These are phyloP conservation scores for Mastomys coucha DNA, from an alignment of 2,113 vertebrate genomes.

Conservation along the genomic window DNA sequence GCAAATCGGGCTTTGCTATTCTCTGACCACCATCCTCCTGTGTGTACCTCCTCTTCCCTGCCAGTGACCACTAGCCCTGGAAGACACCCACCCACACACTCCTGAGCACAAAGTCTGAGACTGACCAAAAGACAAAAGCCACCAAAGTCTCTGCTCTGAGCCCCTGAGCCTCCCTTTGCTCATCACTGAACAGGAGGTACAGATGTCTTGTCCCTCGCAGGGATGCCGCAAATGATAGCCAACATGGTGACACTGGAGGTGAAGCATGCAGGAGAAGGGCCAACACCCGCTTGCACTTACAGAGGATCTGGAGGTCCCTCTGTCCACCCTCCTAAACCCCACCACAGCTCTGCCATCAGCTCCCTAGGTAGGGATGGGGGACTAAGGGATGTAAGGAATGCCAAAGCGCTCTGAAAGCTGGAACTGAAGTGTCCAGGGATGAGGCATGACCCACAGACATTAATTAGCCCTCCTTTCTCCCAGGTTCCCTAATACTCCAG, in stretches of 20 bases:
- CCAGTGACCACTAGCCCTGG: background rate
- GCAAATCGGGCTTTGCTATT: background rate
- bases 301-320: background rate
- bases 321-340: background rate
- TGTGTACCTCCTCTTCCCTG: too few relatives aligned
- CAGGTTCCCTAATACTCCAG: background rate
- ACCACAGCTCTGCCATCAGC: background rate
- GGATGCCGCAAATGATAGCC: background rate
- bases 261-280: background rate
- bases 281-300: background rate
- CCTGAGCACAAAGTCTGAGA: background rate
- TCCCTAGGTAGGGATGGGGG: background rate
- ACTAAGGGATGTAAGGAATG: background rate
- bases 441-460: background rate
- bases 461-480: constrained; percentile 44
- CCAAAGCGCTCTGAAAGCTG: constrained; percentile 47
- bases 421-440: constrained; percentile 4
- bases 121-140: background rate
- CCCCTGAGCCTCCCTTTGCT: background rate
- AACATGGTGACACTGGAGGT: background rate
- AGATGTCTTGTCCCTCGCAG: background rate
- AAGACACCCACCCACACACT: background rate
- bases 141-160: background rate
- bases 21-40: too few relatives aligned
- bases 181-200: background rate